Evolutionary conservation across 2,113 vertebrate genomes (phyloP).

Genomic region (Cynocephalus volans): DNA sequence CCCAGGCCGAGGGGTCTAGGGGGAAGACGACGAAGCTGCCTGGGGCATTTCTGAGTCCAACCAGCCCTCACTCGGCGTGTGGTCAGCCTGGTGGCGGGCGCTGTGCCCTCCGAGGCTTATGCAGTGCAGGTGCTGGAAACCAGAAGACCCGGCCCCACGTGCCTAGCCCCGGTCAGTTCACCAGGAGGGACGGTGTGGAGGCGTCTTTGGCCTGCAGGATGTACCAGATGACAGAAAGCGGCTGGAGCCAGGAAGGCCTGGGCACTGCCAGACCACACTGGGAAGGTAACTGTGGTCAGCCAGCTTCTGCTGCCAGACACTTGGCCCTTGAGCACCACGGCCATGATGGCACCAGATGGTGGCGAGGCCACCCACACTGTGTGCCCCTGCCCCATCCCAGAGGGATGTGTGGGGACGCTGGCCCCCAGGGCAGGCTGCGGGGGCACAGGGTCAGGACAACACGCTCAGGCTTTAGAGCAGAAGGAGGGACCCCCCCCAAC

Average conservation of each 20-base stretch:
- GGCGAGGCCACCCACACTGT: background rate
- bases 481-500: background rate
- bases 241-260: background rate
- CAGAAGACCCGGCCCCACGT: too few relatives aligned
- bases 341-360: background rate
- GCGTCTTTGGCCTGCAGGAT: too few relatives aligned
- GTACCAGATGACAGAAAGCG: too few relatives aligned
- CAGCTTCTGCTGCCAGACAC: background rate
- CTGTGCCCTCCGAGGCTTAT: background rate
- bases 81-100: background rate
- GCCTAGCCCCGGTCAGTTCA: background rate
- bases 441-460: too few relatives aligned
- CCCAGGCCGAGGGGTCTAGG: background rate
- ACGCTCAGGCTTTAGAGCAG: background rate
- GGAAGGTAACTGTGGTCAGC: background rate
- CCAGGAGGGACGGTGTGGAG: background rate
- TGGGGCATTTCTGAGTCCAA: too few relatives aligned
- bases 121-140: background rate
- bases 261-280: background rate
- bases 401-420: background rate
- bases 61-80: too few relatives aligned
- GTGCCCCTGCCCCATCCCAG: background rate
- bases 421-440: background rate
- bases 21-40: background rate
- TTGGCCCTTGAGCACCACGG: background rate